Conservation (phyloP, 2,113 vertebrate species). For the Myanophis thanlyinensis region DNA sequence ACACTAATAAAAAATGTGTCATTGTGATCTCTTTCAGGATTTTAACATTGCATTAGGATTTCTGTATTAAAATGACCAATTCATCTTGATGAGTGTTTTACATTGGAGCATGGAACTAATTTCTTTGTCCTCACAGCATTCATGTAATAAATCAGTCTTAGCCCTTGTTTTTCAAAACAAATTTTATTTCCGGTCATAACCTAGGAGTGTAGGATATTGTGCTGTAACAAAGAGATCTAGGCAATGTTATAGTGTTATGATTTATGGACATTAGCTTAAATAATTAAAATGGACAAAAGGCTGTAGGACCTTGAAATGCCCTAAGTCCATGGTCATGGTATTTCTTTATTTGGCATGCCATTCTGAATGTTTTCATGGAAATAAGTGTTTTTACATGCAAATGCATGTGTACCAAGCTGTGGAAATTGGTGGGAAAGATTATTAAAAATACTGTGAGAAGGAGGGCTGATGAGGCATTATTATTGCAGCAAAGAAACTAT, state of each 20-base stretch:
- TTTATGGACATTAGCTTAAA: background rate
- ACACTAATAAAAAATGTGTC: constrained; percentile 55
- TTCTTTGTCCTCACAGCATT: background rate
- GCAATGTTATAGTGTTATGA: background rate
- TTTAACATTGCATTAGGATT: constrained; percentile 44
- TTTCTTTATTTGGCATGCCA: background rate
- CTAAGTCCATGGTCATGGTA: background rate
- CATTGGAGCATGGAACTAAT: background rate
- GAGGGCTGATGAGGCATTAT: background rate
- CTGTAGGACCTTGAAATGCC: background rate
- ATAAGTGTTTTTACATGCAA: background rate
- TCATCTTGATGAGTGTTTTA: constrained; percentile 4
- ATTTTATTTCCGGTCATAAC: background rate
- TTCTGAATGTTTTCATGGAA: background rate
- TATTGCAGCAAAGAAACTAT: background rate
- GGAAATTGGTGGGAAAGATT: background rate
- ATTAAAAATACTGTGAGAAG: background rate
- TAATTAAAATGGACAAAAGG: background rate
- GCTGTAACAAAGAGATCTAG: background rate
- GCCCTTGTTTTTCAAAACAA: background rate
- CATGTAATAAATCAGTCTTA: background rate
- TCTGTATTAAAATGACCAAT: constrained; percentile 37
- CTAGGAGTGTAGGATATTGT: background rate
- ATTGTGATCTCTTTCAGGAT: constrained; percentile 50
- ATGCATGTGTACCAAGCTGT: background rate